Evolutionary conservation across 2,797 vertebrate genomes (phyloP), one percentile per base, ranked within the genome.

Genomic region (Okamejei kenojei): DNA sequence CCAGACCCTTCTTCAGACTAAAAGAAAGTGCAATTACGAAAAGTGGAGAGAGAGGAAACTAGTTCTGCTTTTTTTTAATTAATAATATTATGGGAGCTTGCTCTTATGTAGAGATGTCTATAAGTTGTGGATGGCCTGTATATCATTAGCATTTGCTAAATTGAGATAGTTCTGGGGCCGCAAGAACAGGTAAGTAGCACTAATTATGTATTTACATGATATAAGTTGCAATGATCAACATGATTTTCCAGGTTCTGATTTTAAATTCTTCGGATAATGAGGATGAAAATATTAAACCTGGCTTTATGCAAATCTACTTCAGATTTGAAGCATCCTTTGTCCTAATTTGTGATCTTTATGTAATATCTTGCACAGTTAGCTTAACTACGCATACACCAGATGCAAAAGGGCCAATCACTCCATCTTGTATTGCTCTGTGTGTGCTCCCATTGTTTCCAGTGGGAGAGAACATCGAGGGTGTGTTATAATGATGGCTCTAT

Each of bases 401-500:
- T 58, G 35, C 90, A 76, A 26, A 54, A 76, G 71, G 26, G 90
- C 90, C 38, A 92, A 35, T 92, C 71, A 58, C 45, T 76, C 32
- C 90, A 76, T 92, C 90, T 92, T 73, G 90, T 76, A 92, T 92
- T 92, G 90, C 90, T 71, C 71, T 92, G 71, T 92, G 90, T 76
- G 68, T 71, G 15, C 68, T 91, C 38, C 71, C 35, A 92, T 92
- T 92, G 90, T 92, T 92, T 92, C 71, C 90, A 92, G 38, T 74
- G 71, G 71, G 90, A 92, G 90, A 92, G 90, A 92, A 76, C 71
- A 92, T 92, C 38, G 26, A 38, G 71, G 71, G 71, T 58, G 68
- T 91, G 90, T 92, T 76, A 76, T 92, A 76, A 97, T 95, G 95
- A 97, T 98, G 97, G 97, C 97, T 97, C 96, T 97, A 97, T 98